phyloP scores from a whole-genome alignment of 2,888 invertebrate species.

The Electrophaes corylata region DNA sequence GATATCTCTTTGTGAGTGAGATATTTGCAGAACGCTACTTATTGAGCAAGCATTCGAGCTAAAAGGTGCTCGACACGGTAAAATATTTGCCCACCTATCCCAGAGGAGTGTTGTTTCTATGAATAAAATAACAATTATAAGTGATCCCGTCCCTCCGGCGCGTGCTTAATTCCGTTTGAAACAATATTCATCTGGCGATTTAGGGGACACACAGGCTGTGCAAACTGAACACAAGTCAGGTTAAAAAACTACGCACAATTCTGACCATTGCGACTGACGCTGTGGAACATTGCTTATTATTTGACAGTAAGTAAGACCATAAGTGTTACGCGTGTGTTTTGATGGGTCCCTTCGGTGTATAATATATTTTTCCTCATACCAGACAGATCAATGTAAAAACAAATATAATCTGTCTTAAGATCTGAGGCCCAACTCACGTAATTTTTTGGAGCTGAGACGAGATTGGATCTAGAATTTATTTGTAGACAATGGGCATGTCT shows the following conservation, averaged over 20 bases:
- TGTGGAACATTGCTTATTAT: too few relatives aligned
- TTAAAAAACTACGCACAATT: background rate
- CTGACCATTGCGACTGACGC: too few relatives aligned
- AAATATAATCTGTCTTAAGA: too few relatives aligned
- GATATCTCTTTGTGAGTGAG: background rate
- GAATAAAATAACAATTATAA: constrained; percentile 85
- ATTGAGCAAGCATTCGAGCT: constrained; percentile 47
- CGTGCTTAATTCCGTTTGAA: constrained; percentile 83
- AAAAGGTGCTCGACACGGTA: constrained; percentile 76
- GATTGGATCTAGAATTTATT: too few relatives aligned
- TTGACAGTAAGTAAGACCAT: too few relatives aligned
- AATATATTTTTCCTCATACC: too few relatives aligned
- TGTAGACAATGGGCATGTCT: too few relatives aligned
- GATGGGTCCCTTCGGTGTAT: too few relatives aligned
- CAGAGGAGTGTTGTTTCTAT: constrained; percentile 80
- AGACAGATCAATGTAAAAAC: too few relatives aligned
- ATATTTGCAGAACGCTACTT: constrained; percentile 11
- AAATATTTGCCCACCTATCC: constrained; percentile 81
- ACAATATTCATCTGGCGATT: constrained; percentile 82
- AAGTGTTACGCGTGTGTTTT: too few relatives aligned
- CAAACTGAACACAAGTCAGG: background rate
- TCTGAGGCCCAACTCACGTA: too few relatives aligned
- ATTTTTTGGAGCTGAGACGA: too few relatives aligned
- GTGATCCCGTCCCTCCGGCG: constrained; percentile 74
- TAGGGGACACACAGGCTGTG: constrained; percentile 54